A percentile compares a stretch with the other conserved stretches of the same genome.
phyloP scores from a whole-genome alignment of 2,888 invertebrate species.

The Eueremaeus valkanovi region DNA sequence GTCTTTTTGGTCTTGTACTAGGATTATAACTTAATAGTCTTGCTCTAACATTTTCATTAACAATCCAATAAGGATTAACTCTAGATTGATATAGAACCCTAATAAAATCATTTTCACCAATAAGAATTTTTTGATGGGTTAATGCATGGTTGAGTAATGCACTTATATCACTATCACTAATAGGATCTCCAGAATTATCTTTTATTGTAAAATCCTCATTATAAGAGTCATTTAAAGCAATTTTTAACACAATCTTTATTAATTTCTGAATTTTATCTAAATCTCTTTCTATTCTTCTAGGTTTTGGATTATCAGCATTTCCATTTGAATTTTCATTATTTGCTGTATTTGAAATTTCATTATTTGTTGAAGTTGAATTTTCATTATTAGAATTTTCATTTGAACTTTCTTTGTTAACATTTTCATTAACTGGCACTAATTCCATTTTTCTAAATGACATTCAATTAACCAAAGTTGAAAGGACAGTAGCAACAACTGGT shows the following conservation, averaged over 20 bases:
- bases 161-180: neutral
- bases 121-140: neutral
- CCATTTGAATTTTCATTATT: too few species aligned
- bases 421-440: too few species aligned
- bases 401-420: too few species aligned
- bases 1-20: too few species aligned
- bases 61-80: neutral
- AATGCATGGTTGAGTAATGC: neutral
- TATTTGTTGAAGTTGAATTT: too few species aligned
- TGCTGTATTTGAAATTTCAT: too few species aligned
- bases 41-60: neutral
- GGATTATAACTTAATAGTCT: neutral
- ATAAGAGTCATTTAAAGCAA: neutral
- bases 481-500: neutral
- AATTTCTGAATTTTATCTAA: neutral
- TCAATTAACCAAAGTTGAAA: neutral
- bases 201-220: neutral
- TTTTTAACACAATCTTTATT: neutral
- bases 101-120: neutral
- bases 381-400: too few species aligned
- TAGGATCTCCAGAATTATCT: neutral
- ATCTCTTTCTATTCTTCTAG: constrained; percentile 2
- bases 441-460: too few species aligned
- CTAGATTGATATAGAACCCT: neutral
- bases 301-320: too few species aligned